Base-by-base conservation (phyloP, 2,797 vertebrate genomes). In the Epinephelus awoara region DNA sequence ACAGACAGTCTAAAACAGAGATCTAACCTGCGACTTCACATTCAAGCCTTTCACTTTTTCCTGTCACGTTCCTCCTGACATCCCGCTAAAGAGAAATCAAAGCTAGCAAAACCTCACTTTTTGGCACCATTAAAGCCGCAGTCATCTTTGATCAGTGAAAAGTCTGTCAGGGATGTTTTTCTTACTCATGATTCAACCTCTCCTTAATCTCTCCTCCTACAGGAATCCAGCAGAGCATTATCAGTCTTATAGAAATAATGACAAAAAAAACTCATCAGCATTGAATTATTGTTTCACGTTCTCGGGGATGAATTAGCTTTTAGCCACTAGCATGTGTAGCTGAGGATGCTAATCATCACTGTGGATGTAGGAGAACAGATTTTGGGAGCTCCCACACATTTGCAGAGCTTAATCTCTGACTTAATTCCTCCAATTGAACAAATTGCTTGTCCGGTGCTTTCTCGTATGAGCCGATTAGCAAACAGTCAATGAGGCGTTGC, bases 401-500 rank as follows among this genome's bases (percentile, higher is more conserved):
- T 56, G 34, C 54, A 44, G 54, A 49, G 52, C 72, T 81, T 83
- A 86, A 89, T 88, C 72, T 82, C 55, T 61, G 69, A 73, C 63
- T 91, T 87, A 85, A 89, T 85, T 89, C 78, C 72, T 73, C 50
- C 79, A 67, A 63, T 69, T 82, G 50, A 81, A 85, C 71, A 84
- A 86, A 91, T 75, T 77, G 66, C 82, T 83, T 71, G 84, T 88
- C 83, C 74, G 54, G n/a, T 34, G 55, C 65, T 75, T 83, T 86
- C 72, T 90, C 66, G 77, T 79, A 87, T 42, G 62, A 87, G 79
- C 71, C 86, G 83, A 91, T 91, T 91, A 89, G 79, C 86, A 85
- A 88, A 88, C 77, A 84, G 82, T 84, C 85, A 86, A 87, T 91
- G 88, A 92, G 75, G 89, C 86, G n/a, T 64, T 64, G 84, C 58